Conservation (phyloP, 2,797 vertebrate species). For the Lacerta viridis region DNA sequence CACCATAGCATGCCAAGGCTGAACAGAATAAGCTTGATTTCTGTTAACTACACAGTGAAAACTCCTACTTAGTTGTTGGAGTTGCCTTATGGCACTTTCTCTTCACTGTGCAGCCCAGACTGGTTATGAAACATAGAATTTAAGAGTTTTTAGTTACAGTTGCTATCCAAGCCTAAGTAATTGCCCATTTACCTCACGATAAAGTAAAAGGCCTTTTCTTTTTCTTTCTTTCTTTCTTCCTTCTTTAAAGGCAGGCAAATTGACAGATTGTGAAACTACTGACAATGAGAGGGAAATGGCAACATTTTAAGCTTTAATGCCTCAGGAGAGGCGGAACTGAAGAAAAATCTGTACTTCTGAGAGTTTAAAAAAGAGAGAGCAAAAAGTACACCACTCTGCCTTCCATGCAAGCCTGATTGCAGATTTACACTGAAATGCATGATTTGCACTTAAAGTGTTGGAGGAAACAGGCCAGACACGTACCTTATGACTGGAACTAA, state of each 20-base stretch:
- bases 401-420: not conserved
- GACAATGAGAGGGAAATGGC: not conserved
- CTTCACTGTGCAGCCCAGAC: not conserved
- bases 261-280: not conserved
- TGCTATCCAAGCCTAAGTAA: slow-evolving; percentile 20
- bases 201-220: not conserved
- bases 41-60: slow-evolving; percentile 5
- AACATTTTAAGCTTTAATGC: not conserved
- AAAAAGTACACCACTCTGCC: not conserved
- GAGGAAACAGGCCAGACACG: not conserved
- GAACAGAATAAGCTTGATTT: slow-evolving; percentile 3
- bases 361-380: not conserved
- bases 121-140: not conserved
- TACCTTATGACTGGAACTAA: not conserved
- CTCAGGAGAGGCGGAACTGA: not conserved
- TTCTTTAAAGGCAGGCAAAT: not conserved
- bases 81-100: not conserved
- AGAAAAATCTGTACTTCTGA: slow-evolving; percentile 11
- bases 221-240: not conserved
- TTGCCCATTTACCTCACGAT: slow-evolving; percentile 29
- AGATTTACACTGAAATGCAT: not conserved
- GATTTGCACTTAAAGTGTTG: not conserved
- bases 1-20: accelerated
- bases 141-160: slow-evolving; percentile 26
- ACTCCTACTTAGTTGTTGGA: slow-evolving; percentile 9